Evolutionary conservation across 1,140 invertebrate genomes (phyloP).

Genomic region (Daktulosphaira vitifoliae): DNA sequence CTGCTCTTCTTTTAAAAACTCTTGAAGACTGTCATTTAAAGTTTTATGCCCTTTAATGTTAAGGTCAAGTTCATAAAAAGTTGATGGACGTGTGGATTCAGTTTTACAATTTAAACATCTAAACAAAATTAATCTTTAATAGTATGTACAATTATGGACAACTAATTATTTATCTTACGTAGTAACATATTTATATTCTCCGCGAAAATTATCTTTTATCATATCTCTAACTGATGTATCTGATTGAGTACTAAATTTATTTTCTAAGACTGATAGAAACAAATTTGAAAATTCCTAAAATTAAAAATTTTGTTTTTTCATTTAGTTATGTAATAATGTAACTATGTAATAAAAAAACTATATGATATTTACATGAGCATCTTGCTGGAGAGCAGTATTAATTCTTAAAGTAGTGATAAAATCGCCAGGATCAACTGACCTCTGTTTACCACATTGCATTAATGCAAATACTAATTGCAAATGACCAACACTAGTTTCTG

Average conservation of each 20-base stretch:
- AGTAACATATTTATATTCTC: conserved; percentile 58
- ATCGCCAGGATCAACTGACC: conserved; percentile 54
- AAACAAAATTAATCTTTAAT: conserved; percentile 35
- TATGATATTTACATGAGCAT: conserved; percentile 46
- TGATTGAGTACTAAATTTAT: conserved; percentile 46
- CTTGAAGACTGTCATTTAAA: conserved; percentile 53
- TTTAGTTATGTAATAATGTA: no score
- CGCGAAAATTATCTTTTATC: conserved; percentile 54
- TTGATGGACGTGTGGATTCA: conserved; percentile 51
- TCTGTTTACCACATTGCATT: conserved; percentile 53
- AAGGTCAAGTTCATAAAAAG: conserved; percentile 60
- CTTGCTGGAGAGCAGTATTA: conserved; percentile 56
- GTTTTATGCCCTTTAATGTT: conserved; percentile 51
- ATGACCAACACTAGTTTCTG: conserved; percentile 50
- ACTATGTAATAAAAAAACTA: neutral
- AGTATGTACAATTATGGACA: neutral
- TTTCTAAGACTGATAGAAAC: conserved; percentile 55
- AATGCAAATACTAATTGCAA: conserved; percentile 60
- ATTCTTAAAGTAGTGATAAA: conserved; percentile 56
- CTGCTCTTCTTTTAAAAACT: conserved; percentile 57
- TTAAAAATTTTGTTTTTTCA: neutral
- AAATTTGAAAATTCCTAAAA: conserved; percentile 62
- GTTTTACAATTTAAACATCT: conserved; percentile 55
- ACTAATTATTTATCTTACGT: conserved; percentile 44
- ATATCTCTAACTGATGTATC: conserved; percentile 46